phyloP scores from a whole-genome alignment of 1,140 invertebrate species.

The Coptotermes formosanus region DNA sequence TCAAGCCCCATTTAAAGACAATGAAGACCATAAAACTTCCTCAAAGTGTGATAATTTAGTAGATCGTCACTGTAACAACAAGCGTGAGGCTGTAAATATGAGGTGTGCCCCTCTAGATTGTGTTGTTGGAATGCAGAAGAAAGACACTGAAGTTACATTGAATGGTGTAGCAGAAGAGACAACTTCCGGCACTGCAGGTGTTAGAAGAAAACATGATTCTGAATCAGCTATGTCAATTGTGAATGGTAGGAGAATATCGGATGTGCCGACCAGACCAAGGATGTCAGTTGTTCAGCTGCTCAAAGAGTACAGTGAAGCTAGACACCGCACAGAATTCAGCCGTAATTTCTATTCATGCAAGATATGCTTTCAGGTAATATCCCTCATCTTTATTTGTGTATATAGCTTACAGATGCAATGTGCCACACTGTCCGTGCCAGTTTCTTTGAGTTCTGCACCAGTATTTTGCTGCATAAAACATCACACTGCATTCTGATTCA shows the following conservation, averaged over 20 bases:
- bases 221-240: background rate
- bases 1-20: background rate
- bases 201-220: background rate
- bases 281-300: conserved; percentile 39
- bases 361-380: conserved; percentile 30
- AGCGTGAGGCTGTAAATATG: background rate
- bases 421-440: too few relatives aligned
- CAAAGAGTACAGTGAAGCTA: conserved; percentile 46
- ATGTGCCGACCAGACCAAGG: background rate
- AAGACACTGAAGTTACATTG: background rate
- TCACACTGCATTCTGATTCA: too few relatives aligned
- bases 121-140: background rate
- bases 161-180: background rate
- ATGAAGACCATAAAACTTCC: background rate
- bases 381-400: background rate
- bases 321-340: conserved; percentile 47
- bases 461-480: too few relatives aligned
- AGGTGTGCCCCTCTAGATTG: background rate
- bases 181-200: background rate
- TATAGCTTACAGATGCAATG: too few relatives aligned
- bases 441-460: too few relatives aligned
- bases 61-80: background rate
- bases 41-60: background rate
- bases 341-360: conserved; percentile 48
- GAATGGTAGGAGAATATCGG: background rate